These are phyloP conservation scores for Rhingia rostrata DNA, from an alignment of 2,888 invertebrate genomes.

Conservation along the genomic window DNA sequence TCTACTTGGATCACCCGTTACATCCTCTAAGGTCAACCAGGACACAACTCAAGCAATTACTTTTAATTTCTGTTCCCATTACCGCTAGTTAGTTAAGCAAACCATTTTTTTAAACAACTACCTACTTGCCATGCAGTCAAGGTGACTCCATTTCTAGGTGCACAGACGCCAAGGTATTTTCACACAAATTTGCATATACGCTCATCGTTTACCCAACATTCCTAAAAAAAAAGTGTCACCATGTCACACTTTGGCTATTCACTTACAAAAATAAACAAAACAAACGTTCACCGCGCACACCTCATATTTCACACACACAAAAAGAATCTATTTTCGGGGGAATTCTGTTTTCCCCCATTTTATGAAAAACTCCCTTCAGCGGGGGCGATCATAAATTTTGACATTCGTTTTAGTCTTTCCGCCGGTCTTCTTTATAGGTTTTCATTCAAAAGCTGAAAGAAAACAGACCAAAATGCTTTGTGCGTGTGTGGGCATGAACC, in stretches of 20 bases:
- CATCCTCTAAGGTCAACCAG: no score
- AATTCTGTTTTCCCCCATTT: background rate
- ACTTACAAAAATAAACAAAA: slow-evolving; percentile 2
- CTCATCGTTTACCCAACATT: background rate
- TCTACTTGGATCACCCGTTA: no score
- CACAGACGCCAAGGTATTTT: no score
- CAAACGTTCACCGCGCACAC: background rate
- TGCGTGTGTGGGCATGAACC: slow-evolving; percentile 3
- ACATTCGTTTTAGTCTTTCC: slow-evolving; percentile 7
- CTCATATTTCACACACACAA: background rate
- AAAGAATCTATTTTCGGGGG: slow-evolving; percentile 29
- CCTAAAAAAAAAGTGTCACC: background rate
- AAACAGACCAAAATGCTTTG: background rate
- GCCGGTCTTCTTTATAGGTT: background rate
- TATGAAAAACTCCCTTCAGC: background rate
- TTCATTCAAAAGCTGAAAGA: background rate
- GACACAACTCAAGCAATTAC: no score
- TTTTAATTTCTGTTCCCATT: no score
- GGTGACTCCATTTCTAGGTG: no score
- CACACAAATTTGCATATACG: no score
- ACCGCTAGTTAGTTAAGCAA: no score
- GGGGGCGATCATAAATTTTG: slow-evolving; percentile 17
- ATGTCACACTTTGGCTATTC: slow-evolving; percentile 2
- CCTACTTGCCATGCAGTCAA: no score
- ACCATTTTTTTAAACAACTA: no score